Base-by-base conservation (phyloP, 2,888 invertebrate species). In the Ichneumoninae sp. region DNA sequence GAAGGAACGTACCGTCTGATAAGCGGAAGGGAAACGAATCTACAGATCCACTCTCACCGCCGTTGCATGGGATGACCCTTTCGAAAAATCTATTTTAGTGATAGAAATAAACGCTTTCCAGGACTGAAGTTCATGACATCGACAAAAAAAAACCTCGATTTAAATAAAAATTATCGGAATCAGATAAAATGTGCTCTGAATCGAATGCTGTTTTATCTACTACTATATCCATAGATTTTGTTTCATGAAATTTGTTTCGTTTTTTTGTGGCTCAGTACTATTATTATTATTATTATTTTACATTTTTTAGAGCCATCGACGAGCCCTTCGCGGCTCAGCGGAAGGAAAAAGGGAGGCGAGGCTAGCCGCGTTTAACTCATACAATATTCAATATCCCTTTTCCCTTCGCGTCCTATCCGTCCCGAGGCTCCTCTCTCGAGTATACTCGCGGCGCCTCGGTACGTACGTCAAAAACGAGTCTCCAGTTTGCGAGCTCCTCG, bases 341-440 rank as follows among this genome's bases (percentile, higher is more conserved):
- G 30, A 65, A 26, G 40, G 30, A 69, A n/a, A 36, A 68, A 50
- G 63, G 44, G 36, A 74, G 33, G 22, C 36, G 40, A 68, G 74
- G 60, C 54, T 60, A 66, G 70, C 36, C 57, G 70, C 78, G 71
- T 85, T 85, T 82, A 79, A 85, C 85, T 90, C 88, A 89, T 90
- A 88, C 89, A 90, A 90, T 89, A 90, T 90, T 90, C 89, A 90
- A 87, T 78, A 85, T 85, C 87, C 87, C 89, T 87, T 88, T 89
- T 84, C 69, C 88, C 87, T 85, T 89, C 87, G 85, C 86, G 80
- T 87, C 83, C 86, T 87, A 87, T 86, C 87, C 86, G 47, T 50
- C 65, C 69, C 70, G 36, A 7, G 26, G 30, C 22, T 50, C 6
- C 30, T 71, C 22, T 40, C 33, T 33, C 22, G 68, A 68, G 47